Base-by-base conservation (phyloP, 2,113 vertebrate species). In the Agelaius phoeniceus region DNA sequence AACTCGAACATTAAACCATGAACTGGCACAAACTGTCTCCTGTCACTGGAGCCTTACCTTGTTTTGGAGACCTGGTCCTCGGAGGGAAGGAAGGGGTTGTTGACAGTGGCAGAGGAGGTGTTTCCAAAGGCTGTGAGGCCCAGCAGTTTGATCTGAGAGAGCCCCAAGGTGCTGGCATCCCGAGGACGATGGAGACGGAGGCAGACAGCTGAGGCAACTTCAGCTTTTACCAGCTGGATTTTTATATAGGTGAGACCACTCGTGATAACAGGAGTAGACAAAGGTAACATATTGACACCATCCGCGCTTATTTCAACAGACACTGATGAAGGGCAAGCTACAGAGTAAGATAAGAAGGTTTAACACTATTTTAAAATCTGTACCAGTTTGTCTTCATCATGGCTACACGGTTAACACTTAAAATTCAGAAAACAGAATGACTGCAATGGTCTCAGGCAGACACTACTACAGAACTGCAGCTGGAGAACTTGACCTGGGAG, bases 41-140 rank as follows among this genome's bases (percentile, higher is more conserved):
- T 33, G 33, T 55, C 35, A 31, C 15, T 2, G 58, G 37, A 65
- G 55, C 35, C 89, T 71, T 93, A 99, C 99, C 99, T 99, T 68
- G 99, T 99, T 98, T 99, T 99, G 62, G 99, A 99, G 76, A 99
- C 99, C 89, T 99, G 99, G 97, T 99, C 99, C 98, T 99, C 99
- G 30, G 99, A 99, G 22, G 99, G 99, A 89, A 99, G 98, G 96
- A 99, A 99, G 9, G 99, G 99, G 95, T 99, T 99, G 96, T 99
- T 99, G 91, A 99, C 99, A 0, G 99, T 99, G 84, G 99, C 99
- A 54, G 99, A 99, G 15, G 99, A 99, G 27, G 99, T 99, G 97
- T 99, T 99, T 14, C 99, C 99, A 7, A 99, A 99, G 33, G 99
- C 99, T 0, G 99, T 99, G 84, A 99, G 98, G 75, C 99, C 99